phyloP scores from a whole-genome alignment of 2,113 vertebrate species.

The Eudyptes chrysolophus region DNA sequence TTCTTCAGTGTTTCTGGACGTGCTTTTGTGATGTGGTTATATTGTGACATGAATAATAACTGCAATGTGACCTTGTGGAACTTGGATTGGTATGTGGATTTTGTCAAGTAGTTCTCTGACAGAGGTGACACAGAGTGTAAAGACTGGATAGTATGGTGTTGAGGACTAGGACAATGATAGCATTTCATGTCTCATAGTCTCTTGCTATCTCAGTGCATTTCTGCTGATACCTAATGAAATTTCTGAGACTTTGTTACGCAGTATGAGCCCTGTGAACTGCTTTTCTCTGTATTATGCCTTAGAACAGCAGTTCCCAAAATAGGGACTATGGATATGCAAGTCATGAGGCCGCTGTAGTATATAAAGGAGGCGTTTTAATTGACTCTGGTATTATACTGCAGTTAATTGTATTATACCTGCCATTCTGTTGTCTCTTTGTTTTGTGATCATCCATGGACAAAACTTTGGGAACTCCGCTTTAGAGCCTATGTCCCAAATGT shows the following conservation, averaged over 20 bases:
- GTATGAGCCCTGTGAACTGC: neutral
- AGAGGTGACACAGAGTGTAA: neutral
- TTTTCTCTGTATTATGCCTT: neutral
- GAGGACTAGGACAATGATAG: neutral
- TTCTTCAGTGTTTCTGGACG: neutral
- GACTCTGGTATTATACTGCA: neutral
- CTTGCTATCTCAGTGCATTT: neutral
- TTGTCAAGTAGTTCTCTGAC: neutral
- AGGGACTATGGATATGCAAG: neutral
- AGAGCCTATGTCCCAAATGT: neutral
- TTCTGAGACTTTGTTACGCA: neutral
- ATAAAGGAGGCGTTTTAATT: neutral
- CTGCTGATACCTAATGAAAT: neutral
- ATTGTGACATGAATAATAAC: neutral
- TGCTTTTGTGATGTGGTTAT: neutral
- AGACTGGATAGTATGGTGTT: neutral
- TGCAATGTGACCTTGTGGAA: neutral
- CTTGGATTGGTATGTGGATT: neutral
- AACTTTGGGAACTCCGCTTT: neutral
- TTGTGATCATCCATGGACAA: neutral
- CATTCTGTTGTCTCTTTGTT: neutral
- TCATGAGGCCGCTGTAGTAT: accelerated
- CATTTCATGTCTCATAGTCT: neutral
- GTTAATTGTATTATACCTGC: neutral
- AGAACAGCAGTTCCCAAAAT: neutral